Percentiles rank a stretch among this genome's conserved stretches.
Evolutionary conservation across 2,113 vertebrate species (phyloP).

Genomic region (Paracanthobrama guichenoti): DNA sequence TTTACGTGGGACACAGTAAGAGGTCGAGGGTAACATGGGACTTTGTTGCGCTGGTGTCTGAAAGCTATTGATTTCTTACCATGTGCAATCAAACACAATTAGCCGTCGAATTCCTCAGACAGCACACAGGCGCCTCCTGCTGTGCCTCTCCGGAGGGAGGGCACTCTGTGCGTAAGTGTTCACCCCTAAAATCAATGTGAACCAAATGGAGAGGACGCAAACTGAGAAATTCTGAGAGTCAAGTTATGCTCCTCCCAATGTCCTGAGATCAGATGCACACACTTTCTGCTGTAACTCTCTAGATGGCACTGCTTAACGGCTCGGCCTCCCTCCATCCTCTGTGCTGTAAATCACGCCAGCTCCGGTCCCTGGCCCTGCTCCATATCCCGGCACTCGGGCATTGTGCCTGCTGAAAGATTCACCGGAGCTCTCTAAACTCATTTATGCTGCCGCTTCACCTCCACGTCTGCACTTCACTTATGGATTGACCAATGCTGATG

Average conservation of each 20-base stretch:
- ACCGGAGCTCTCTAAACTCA: constrained; percentile 1
- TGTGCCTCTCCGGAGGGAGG: constrained; percentile 9
- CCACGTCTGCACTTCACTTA: constrained; percentile 9
- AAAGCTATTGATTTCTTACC: constrained; percentile 57
- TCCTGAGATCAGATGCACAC: background rate
- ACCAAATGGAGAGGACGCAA: constrained; percentile 16
- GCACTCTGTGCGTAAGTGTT: constrained; percentile 21
- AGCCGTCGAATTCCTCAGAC: constrained; percentile 63
- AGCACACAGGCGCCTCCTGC: constrained; percentile 55
- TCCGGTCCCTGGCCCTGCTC: too few relatives aligned
- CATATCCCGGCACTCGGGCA: too few relatives aligned
- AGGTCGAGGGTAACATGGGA: background rate
- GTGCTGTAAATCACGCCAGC: background rate
- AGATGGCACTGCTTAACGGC: background rate
- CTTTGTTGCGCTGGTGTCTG: constrained; percentile 46
- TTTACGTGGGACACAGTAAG: background rate
- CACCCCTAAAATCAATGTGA: constrained; percentile 23
- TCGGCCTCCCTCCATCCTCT: background rate
- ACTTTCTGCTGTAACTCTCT: background rate
- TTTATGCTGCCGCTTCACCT: constrained; percentile 16
- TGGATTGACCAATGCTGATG: background rate
- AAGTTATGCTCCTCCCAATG: background rate
- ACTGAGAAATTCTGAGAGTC: background rate
- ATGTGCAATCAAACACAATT: constrained; percentile 71
- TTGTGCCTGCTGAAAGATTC: constrained; percentile 11